Conservation (phyloP, 2,113 vertebrate genomes). For the Heloderma charlesbogerti region DNA sequence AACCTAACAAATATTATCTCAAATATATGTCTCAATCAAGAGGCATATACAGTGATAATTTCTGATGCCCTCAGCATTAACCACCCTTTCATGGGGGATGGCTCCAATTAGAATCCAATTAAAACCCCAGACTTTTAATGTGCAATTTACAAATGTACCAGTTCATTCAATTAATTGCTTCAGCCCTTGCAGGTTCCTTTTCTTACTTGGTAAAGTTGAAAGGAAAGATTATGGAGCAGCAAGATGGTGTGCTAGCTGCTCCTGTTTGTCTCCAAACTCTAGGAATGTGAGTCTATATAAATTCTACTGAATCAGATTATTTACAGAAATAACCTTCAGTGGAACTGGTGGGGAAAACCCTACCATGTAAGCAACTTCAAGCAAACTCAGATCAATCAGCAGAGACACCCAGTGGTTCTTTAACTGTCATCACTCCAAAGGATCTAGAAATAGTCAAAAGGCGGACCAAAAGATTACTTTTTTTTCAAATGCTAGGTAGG, state of each 20-base stretch:
- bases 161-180: conserved; percentile 41
- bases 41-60: conserved; percentile 35
- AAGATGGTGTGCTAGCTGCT: not conserved
- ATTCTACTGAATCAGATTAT: not conserved
- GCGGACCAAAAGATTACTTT: not conserved
- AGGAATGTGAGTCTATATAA: no score
- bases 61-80: conserved; percentile 36
- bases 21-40: conserved; percentile 32
- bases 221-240: not conserved
- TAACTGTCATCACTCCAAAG: not conserved
- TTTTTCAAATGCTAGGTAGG: not conserved
- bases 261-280: not conserved
- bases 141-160: conserved; percentile 45
- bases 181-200: conserved; percentile 29
- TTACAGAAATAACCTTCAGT: not conserved
- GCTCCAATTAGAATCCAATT: conserved; percentile 46
- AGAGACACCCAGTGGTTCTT: not conserved
- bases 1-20: conserved; percentile 39
- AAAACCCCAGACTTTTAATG: conserved; percentile 42
- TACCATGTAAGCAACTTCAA: not conserved
- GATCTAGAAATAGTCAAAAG: not conserved
- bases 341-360: not conserved
- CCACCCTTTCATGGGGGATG: conserved; percentile 32
- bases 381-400: not conserved
- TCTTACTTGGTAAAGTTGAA: conserved; percentile 23